Base-by-base conservation (phyloP, 2,797 vertebrate genomes). In the Acipenser oxyrinchus region DNA sequence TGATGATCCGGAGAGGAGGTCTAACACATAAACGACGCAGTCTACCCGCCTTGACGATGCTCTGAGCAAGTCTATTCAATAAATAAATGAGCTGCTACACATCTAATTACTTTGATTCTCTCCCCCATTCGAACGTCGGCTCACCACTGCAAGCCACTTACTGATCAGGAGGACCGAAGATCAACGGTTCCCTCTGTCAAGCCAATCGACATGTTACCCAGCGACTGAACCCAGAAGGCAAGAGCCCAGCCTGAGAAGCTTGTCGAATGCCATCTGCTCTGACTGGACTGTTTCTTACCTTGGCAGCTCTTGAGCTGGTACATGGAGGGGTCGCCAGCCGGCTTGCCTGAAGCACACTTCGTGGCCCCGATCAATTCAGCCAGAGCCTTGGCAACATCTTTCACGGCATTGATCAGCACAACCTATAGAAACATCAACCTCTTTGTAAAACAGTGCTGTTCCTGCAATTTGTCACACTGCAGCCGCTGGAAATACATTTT, bases 241-340 rank as follows among this genome's bases (percentile, higher is more conserved):
- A n/a, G 11, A 58, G 12, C 55, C 12, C 55, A 10, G 11, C 12
- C 4, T 37, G 37, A 37, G 37, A 37, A 37, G 37, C 37, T 37
- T 37, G 37, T 37, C 37, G 37, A 13, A 11, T 2, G 12, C 55
- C 10, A 58, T n/a, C 10, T 58, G 10, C 7, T 3, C 2, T 2
- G 12, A 2, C 60, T 7, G 10, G 15, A 48, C 51, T 10, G 60
- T 60, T 37, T 13, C 69, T 63, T 86, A 99, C 96, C 94, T 99
- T 99, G 75, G 97, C 97, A 0, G 97, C 95, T 94, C 83, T 99
- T 99, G 75, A 99, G 89, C 81, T 98, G 97, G 81, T 99, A 98
- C 97, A 99, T 99, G 68, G 97, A 99, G 0, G 95, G 93, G 80
- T 99, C 95, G 10, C 98, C 97, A 0, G 95, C 94, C 0, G 94